phyloP scores from a whole-genome alignment of 2,888 invertebrate species.

The Eurytoma adleriae region DNA sequence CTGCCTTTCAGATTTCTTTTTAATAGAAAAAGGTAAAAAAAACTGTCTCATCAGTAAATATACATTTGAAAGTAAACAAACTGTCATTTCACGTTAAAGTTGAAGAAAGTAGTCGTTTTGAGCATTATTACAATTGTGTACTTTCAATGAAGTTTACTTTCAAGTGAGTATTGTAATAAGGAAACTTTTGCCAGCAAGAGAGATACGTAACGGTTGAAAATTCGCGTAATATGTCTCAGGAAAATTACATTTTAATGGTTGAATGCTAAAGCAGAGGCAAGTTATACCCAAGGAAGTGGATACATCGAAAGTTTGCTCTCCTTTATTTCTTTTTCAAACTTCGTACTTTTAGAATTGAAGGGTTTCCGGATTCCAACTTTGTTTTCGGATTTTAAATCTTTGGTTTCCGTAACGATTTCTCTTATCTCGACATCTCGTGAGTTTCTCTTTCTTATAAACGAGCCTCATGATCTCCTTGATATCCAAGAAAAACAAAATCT shows the following conservation, averaged over 20 bases:
- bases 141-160: too few species aligned
- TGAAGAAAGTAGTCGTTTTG: too few species aligned
- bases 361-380: constrained; percentile 9
- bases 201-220: background rate
- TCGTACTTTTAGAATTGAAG: constrained; percentile 12
- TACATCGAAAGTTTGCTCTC: constrained; percentile 17
- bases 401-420: background rate
- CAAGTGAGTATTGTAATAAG: too few species aligned
- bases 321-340: constrained; percentile 11
- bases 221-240: background rate
- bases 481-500: too few species aligned
- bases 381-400: background rate
- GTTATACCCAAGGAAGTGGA: background rate
- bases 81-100: too few species aligned
- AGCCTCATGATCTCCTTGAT: too few species aligned
- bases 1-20: too few species aligned
- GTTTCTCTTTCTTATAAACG: background rate
- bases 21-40: too few species aligned
- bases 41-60: too few species aligned
- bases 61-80: too few species aligned
- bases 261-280: constrained; percentile 10
- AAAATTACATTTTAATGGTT: constrained; percentile 23
- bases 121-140: too few species aligned
- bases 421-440: background rate
- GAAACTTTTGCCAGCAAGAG: too few species aligned